Evolutionary conservation across 2,797 vertebrate species (phyloP).

Genomic region (Gila robusta): DNA sequence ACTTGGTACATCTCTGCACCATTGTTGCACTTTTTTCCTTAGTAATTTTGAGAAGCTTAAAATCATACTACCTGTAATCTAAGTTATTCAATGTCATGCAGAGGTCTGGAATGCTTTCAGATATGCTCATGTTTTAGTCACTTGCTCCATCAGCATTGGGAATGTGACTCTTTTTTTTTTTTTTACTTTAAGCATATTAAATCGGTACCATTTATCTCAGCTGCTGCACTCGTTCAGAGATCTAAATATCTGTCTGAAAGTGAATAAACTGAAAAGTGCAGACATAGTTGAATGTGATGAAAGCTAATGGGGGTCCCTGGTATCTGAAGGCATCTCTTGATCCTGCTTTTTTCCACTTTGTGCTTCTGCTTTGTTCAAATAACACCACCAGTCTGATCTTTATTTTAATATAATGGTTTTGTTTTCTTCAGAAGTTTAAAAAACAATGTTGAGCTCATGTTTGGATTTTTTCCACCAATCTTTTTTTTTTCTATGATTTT

Average conservation of each 20-base stretch:
- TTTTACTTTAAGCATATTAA: conserved; percentile 32
- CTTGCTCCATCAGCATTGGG: conserved; percentile 57
- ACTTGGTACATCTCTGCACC: conserved; percentile 83
- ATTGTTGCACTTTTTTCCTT: conserved; percentile 85
- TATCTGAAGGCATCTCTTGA: conserved; percentile 63
- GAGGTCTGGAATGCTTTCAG: conserved; percentile 73
- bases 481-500: conserved; percentile 57
- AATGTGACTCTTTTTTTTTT: conserved; percentile 63
- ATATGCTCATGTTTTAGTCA: conserved; percentile 67
- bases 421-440: conserved; percentile 56
- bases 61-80: conserved; percentile 82
- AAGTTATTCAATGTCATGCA: conserved; percentile 83
- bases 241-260: conserved; percentile 56
- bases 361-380: conserved; percentile 69
- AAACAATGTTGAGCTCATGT: conserved; percentile 54
- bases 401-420: conserved; percentile 50
- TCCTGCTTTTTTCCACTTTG: conserved; percentile 63
- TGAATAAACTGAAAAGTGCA: conserved; percentile 59
- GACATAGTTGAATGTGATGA: conserved; percentile 69
- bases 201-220: conserved; percentile 55
- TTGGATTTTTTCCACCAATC: conserved; percentile 35
- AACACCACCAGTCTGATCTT: conserved; percentile 67
- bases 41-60: conserved; percentile 76
- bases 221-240: conserved; percentile 69
- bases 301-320: conserved; percentile 60